Base-by-base conservation (phyloP, 2,113 vertebrate species). In the Polypterus senegalus region DNA sequence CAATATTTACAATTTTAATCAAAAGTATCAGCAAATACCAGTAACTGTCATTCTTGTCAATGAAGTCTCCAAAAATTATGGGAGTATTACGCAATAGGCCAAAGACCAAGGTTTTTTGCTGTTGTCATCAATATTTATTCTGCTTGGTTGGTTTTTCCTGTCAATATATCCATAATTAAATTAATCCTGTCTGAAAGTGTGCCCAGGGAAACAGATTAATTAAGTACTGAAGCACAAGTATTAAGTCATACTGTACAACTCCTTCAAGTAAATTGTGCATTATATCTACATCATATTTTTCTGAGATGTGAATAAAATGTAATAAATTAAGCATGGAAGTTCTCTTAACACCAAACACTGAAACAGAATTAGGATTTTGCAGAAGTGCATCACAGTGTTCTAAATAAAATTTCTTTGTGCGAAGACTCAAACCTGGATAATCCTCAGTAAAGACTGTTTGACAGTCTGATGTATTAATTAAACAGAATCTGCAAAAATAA, bases 241-340 rank as follows among this genome's bases (percentile, higher is more conserved):
- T 66, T 43, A 66, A 53, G 60, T 62, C 57, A 10, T 59, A 60
- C 11, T 58, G 56, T 6, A 63, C 60, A 44, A 67, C 65, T 5
- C 65, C 65, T 54, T 70, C 69, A 55, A 67, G 60, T 49, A 70
- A 10, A 51, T 63, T 44, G 9, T 72, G 64, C 64, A 69, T 57
- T 51, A 66, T 63, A 63, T 72, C 57, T 3, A 69, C 63, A 54
- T 63, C 49, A 58, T 67, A 65, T 57, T 60, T 60, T 49, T 64
- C 9, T 57, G 62, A 61, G 48, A 7, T n/a, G 63, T 69, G 48
- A n/a, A 69, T 61, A 52, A 69, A 46, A 57, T 62, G 59, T 5
- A 62, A 57, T 57, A 49, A 47, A 60, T 69, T 63, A 10, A 65
- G 63, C 47, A 27, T 49, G 62, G 48, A 67, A 6, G 7, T 55